Evolutionary conservation across 1,140 invertebrate species (phyloP), one percentile per base, ranked within the genome.

Genomic region (Eumeta japonica): DNA sequence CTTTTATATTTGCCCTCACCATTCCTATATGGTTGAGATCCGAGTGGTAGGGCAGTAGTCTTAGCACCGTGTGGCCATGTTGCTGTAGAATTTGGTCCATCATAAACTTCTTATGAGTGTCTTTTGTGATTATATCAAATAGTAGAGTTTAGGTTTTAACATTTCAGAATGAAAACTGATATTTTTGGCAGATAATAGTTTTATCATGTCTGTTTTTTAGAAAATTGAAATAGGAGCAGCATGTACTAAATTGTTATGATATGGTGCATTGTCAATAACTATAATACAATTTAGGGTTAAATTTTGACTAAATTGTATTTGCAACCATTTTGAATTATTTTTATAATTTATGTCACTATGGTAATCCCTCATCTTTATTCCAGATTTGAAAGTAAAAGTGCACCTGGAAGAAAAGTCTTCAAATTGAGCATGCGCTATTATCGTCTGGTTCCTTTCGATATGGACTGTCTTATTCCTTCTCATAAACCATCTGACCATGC

Each of bases 181-280:
- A n/a, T n/a, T n/a, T n/a, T n/a, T n/a, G n/a, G n/a, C n/a, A n/a
- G n/a, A n/a, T n/a, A n/a, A n/a, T n/a, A n/a, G n/a, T n/a, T n/a
- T n/a, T n/a, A n/a, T n/a, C n/a, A n/a, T n/a, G n/a, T n/a, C n/a
- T n/a, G n/a, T n/a, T n/a, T n/a, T n/a, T n/a, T n/a, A n/a, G n/a
- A n/a, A n/a, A n/a, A n/a, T n/a, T n/a, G n/a, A n/a, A n/a, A n/a
- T 41, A 16, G 39, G 39, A 12, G 39, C 19, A 11, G 35, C 36
- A 32, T 41, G 35, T 19, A 24, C 36, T 9, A 34, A n/a, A 19
- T 20, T 17, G n/a, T 10, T 14, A 19, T 41, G 33, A 12, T 41
- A 41, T 12, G 30, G 33, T 2, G 39, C 39, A 30, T 41, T 41
- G 11, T 41, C 39, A 20, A 41, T 35, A 3, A 41, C 28, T 11